phyloP scores from a whole-genome alignment of 1,140 invertebrate species.

The Pinna nobilis region DNA sequence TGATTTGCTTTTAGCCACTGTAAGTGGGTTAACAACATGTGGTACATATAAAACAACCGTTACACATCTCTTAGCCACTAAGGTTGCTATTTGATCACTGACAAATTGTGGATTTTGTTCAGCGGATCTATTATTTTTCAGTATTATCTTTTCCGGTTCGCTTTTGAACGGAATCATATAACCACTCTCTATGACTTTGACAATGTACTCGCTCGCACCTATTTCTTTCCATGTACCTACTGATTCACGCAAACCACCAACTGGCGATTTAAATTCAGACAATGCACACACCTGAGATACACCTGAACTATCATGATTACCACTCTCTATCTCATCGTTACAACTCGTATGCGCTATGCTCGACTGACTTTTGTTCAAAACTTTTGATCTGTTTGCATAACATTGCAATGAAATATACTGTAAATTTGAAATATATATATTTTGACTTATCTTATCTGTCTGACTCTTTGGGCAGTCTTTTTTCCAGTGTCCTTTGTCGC shows the following conservation, averaged over 20 bases:
- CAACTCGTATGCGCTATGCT: background rate
- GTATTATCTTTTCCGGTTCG: background rate
- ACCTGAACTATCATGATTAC: background rate
- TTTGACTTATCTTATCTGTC: no score
- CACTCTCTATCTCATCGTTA: background rate
- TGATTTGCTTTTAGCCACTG: conserved; percentile 19
- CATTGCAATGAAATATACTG: background rate
- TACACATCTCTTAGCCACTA: conserved; percentile 15
- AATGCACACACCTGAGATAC: background rate
- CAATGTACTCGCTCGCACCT: background rate
- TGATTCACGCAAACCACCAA: conserved; percentile 17
- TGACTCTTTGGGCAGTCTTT: no score
- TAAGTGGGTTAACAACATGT: conserved; percentile 18
- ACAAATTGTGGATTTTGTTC: conserved; percentile 17
- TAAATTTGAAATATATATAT: background rate
- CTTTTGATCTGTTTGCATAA: background rate
- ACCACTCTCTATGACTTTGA: conserved; percentile 3
- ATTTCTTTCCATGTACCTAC: conserved; percentile 12
- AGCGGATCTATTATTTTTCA: conserved; percentile 29
- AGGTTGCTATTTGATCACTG: background rate
- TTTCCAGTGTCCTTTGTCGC: no score
- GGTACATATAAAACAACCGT: background rate
- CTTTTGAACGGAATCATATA: conserved; percentile 27
- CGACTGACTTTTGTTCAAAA: background rate
- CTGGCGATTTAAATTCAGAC: background rate